Conservation (phyloP, 1,140 invertebrate genomes). For the Orius insidiosus region DNA sequence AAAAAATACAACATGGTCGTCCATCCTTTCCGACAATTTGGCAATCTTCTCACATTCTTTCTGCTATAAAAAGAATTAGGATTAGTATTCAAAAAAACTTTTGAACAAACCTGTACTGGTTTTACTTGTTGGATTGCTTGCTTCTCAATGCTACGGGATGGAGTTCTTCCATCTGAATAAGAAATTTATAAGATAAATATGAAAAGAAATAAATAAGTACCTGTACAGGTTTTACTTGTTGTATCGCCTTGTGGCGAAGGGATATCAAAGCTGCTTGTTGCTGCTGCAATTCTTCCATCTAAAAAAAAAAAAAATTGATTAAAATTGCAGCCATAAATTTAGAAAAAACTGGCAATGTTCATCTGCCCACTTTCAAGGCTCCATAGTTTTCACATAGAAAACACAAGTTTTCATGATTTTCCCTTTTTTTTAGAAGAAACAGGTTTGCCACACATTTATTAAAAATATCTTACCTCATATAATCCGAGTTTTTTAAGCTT, state of each 20-base stretch:
- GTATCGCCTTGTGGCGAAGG: conserved; percentile 15
- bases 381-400: too few relatives aligned
- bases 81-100: not conserved
- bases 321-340: too few relatives aligned
- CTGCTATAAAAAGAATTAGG: conserved; percentile 3
- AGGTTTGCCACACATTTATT: too few relatives aligned
- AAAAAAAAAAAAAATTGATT: too few relatives aligned
- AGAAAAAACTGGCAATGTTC: too few relatives aligned
- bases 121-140: conserved; percentile 16
- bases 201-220: conserved; percentile 3
- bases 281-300: conserved; percentile 16
- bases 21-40: not conserved
- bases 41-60: not conserved
- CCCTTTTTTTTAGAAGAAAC: too few relatives aligned
- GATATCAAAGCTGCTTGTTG: conserved; percentile 13
- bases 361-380: too few relatives aligned
- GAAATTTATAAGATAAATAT: conserved; percentile 2
- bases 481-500: too few relatives aligned
- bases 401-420: too few relatives aligned
- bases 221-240: conserved; percentile 16
- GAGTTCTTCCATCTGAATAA: conserved; percentile 14
- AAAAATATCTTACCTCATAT: too few relatives aligned
- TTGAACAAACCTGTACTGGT: conserved; percentile 13
- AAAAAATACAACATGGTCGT: too few relatives aligned
- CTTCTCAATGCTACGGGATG: conserved; percentile 4